These are phyloP conservation scores for Malachius bipustulatus DNA, from an alignment of 2,888 invertebrate species.

Conservation along the genomic window DNA sequence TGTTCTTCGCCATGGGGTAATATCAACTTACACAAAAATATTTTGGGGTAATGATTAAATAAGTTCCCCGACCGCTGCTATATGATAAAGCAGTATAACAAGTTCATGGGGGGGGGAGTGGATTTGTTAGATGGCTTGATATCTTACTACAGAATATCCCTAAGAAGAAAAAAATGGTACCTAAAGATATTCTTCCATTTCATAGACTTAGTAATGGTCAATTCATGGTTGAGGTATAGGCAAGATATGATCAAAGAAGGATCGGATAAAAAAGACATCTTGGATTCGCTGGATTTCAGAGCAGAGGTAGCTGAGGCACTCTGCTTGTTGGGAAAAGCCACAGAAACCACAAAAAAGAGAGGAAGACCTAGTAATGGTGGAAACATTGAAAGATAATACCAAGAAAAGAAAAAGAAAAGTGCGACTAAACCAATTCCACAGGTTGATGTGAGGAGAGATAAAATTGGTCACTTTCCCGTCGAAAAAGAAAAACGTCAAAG, in stretches of 20 bases:
- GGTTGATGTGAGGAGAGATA: neutral
- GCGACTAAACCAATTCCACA: neutral
- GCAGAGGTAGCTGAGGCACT: constrained; percentile 2
- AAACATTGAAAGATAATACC: constrained; percentile 1
- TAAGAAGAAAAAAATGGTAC: constrained; percentile 1
- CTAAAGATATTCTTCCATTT: constrained; percentile 1
- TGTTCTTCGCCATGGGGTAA: no score
- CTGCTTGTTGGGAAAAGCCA: neutral
- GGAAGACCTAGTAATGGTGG: constrained; percentile 2
- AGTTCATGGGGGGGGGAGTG: constrained; percentile 4
- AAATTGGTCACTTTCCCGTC: constrained; percentile 2
- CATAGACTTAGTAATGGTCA: constrained; percentile 3
- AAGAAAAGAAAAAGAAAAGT: constrained; percentile 1
- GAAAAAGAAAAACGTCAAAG: neutral
- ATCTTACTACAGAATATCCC: constrained; percentile 1
- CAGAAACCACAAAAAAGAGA: no score
- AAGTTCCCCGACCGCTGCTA: no score
- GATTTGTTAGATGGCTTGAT: constrained; percentile 1
- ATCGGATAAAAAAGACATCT: constrained; percentile 1
- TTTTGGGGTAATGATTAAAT: no score
- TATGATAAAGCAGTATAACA: constrained; percentile 1
- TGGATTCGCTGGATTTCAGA: constrained; percentile 2
- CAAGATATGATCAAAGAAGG: constrained; percentile 3
- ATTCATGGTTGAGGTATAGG: constrained; percentile 3
- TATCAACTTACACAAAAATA: no score